phyloP scores from a whole-genome alignment of 1,140 invertebrate genomes.

The Eumeta japonica region DNA sequence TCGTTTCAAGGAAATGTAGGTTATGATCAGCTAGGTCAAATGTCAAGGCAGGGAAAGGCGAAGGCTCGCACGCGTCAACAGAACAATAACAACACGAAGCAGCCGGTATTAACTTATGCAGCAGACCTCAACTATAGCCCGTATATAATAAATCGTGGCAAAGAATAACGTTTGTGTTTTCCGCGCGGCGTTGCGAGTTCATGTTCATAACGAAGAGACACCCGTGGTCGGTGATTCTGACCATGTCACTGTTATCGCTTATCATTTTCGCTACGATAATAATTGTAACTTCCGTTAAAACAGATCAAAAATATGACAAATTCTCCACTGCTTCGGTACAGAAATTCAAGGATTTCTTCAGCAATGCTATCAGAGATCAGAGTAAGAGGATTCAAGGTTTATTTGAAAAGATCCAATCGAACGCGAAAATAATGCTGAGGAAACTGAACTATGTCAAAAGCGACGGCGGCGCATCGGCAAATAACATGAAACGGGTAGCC shows the following conservation, averaged over 20 bases:
- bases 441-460: slow-evolving; percentile 10
- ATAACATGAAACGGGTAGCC: slow-evolving; percentile 7
- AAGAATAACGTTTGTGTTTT: too few relatives aligned
- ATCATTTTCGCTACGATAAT: slow-evolving; percentile 31
- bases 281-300: slow-evolving; percentile 27
- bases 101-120: slow-evolving; percentile 31
- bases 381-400: slow-evolving; percentile 32
- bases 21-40: slow-evolving; percentile 43
- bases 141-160: too few relatives aligned
- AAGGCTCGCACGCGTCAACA: slow-evolving; percentile 3
- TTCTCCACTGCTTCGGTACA: slow-evolving; percentile 19
- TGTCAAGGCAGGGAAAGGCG: slow-evolving; percentile 35
- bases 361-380: slow-evolving; percentile 40
- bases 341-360: slow-evolving; percentile 36
- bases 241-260: slow-evolving; percentile 41
- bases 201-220: too few relatives aligned
- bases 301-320: slow-evolving; percentile 16
- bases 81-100: slow-evolving; percentile 10
- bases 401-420: slow-evolving; percentile 38
- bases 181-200: too few relatives aligned
- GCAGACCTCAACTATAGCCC: slow-evolving; percentile 34
- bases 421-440: slow-evolving; percentile 31
- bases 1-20: slow-evolving; percentile 20
- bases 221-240: slow-evolving; percentile 21
- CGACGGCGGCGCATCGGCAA: background rate